Conservation (phyloP, 1,140 invertebrate genomes). For the Onthophagus taurus region DNA sequence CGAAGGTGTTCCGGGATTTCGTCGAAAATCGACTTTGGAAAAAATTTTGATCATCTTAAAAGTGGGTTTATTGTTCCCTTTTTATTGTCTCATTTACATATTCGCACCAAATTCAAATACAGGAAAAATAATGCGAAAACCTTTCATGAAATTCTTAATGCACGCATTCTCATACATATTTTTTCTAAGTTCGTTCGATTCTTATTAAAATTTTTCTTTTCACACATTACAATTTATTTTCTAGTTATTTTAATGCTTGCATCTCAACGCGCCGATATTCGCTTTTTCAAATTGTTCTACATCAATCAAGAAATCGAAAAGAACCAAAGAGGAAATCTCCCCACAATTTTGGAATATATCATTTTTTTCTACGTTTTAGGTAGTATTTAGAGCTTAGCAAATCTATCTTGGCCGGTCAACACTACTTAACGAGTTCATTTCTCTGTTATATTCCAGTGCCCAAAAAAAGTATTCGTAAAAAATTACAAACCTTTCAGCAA, state of each 20-base stretch:
- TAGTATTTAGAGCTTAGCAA: no score
- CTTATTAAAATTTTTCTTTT: background rate
- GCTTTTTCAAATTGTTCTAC: constrained; percentile 62
- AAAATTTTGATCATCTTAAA: constrained; percentile 62
- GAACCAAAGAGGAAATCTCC: constrained; percentile 67
- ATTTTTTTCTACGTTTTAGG: constrained; percentile 70
- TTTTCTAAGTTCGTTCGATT: constrained; percentile 68
- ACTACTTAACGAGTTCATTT: no score
- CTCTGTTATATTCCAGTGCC: no score
- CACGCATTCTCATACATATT: constrained; percentile 88
- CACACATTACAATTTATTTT: constrained; percentile 18
- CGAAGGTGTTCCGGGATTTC: constrained; percentile 80
- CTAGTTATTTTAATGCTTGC: constrained; percentile 77
- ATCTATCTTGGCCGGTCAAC: no score
- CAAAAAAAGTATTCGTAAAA: no score
- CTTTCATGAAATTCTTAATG: constrained; percentile 91
- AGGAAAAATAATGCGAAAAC: constrained; percentile 73
- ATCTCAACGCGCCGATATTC: constrained; percentile 72
- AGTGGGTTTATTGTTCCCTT: constrained; percentile 73
- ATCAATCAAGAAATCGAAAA: constrained; percentile 51
- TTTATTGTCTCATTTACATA: constrained; percentile 77
- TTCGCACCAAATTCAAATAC: constrained; percentile 63
- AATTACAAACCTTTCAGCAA: no score
- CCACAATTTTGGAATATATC: constrained; percentile 66
- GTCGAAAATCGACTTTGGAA: constrained; percentile 58